Percentiles rank a stretch among this genome's conserved stretches.
These are phyloP conservation scores for Rhopalosiphum padi DNA, from an alignment of 1,140 invertebrate genomes.

Conservation along the genomic window DNA sequence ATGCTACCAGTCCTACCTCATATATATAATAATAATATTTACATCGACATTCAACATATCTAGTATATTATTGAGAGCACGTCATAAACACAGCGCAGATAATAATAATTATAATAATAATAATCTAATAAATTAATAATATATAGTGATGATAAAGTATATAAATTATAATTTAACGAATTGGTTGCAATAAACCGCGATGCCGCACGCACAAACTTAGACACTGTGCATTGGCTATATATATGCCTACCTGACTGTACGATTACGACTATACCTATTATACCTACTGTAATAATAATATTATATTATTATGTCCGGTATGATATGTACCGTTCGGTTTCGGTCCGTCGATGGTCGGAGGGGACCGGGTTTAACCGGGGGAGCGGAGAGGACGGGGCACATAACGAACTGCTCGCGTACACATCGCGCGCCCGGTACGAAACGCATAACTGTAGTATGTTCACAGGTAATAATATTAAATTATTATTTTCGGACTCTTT, in stretches of 20 bases:
- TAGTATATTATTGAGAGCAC: background rate
- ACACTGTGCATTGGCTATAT: background rate
- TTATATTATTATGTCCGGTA: conserved; percentile 20
- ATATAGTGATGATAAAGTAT: background rate
- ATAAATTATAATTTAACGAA: background rate
- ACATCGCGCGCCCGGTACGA: background rate
- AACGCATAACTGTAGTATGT: conserved; percentile 37
- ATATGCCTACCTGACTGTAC: background rate
- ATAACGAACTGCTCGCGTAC: background rate
- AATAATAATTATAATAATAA: background rate
- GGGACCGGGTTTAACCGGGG: background rate
- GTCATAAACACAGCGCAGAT: background rate
- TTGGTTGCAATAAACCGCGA: background rate
- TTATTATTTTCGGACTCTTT: conserved; percentile 2
- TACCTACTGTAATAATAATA: background rate
- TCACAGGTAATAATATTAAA: conserved; percentile 7
- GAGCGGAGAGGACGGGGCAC: background rate
- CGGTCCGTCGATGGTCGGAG: background rate
- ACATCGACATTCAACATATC: background rate
- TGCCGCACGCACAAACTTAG: background rate
- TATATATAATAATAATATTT: background rate
- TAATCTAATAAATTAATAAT: background rate
- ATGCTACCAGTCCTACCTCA: background rate
- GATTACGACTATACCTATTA: background rate
- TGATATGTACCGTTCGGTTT: conserved; percentile 43